Evolutionary conservation across 2,113 vertebrate species (phyloP).

Genomic region (Sinocyclocheilus anshuiensis): DNA sequence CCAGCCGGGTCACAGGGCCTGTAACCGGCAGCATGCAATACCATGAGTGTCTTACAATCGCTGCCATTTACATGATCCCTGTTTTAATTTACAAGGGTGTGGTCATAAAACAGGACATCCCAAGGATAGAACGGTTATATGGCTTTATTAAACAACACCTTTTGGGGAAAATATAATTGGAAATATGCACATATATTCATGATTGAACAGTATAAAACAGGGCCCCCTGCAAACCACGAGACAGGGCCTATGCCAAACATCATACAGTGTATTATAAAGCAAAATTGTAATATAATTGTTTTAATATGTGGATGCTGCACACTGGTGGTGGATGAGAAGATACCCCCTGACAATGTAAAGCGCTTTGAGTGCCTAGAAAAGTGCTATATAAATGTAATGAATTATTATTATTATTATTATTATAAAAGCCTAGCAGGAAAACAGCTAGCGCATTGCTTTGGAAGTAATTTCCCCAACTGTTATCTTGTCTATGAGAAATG

Average conservation of each 20-base stretch:
- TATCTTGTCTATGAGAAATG: background rate
- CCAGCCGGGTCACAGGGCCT: conserved; percentile 37
- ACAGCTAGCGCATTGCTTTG: background rate
- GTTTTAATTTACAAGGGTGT: background rate
- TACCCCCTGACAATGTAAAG: no score
- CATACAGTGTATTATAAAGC: background rate
- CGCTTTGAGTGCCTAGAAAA: no score
- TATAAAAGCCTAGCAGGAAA: background rate
- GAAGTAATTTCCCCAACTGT: background rate
- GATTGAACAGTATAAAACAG: background rate
- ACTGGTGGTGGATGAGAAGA: no score
- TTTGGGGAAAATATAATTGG: background rate
- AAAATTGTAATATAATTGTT: background rate
- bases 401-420: no score
- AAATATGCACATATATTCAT: background rate
- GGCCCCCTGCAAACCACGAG: background rate
- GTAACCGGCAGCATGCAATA: background rate
- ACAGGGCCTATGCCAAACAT: background rate
- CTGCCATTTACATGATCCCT: conserved; percentile 4
- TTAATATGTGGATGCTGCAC: no score
- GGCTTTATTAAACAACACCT: background rate
- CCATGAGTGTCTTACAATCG: background rate
- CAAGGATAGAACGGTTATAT: background rate
- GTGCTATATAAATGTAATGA: no score
- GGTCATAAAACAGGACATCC: background rate